Evolutionary conservation across 2,113 vertebrate genomes (phyloP).

Genomic region (Myxocyprinus asiaticus): DNA sequence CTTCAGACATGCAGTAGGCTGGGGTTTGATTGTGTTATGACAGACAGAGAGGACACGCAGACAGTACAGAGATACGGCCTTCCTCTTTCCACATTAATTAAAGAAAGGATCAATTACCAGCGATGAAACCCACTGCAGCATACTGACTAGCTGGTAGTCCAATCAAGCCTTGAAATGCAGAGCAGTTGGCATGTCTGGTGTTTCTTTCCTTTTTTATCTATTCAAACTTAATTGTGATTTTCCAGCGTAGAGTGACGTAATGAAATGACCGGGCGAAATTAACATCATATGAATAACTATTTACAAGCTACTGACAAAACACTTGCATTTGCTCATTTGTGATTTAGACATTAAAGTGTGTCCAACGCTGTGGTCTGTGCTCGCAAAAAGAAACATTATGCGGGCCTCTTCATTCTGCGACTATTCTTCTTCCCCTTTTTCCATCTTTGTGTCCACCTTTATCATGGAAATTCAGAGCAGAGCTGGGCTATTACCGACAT

Average conservation of each 20-base stretch:
- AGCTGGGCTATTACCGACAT: conserved; percentile 52
- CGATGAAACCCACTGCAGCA: conserved; percentile 75
- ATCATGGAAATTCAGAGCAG: conserved; percentile 65
- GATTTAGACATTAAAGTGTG: conserved; percentile 61
- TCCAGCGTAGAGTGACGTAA: conserved; percentile 75
- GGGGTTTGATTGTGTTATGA: conserved; percentile 60
- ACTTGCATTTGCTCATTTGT: conserved; percentile 62
- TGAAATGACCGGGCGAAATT: conserved; percentile 74
- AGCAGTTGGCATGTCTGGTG: conserved; percentile 71
- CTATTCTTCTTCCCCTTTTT: conserved; percentile 53
- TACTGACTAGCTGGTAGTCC: conserved; percentile 75
- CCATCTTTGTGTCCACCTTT: conserved; percentile 64
- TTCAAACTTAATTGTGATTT: conserved; percentile 81
- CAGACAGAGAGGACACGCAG: conserved; percentile 70
- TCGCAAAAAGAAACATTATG: conserved; percentile 30
- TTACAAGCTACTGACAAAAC: conserved; percentile 58
- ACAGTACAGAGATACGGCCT: conserved; percentile 73
- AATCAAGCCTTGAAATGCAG: conserved; percentile 80
- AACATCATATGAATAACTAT: conserved; percentile 72
- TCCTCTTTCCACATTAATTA: conserved; percentile 80
- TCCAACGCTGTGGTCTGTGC: background rate
- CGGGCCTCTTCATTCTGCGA: conserved; percentile 57
- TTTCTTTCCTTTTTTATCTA: conserved; percentile 69
- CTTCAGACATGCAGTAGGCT: conserved; percentile 59
- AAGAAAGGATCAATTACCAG: conserved; percentile 83